These are phyloP conservation scores for Dipodomys spectabilis DNA, from an alignment of 2,113 vertebrate species.

Conservation along the genomic window DNA sequence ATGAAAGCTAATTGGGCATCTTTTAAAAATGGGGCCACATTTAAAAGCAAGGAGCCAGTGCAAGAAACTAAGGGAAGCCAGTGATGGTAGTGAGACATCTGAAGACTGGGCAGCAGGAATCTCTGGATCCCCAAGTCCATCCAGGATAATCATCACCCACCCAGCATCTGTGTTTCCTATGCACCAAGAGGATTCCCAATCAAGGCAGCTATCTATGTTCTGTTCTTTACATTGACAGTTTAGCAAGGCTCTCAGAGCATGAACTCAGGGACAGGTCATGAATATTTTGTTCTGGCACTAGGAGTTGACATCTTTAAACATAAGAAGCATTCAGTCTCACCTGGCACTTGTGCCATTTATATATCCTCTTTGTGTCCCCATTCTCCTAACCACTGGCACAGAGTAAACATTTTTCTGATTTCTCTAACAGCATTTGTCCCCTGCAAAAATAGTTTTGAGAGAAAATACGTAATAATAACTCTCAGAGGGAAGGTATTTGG, in stretches of 20 bases:
- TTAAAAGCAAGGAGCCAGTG: slow-evolving; percentile 1
- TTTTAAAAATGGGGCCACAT: background rate
- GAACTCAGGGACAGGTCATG: background rate
- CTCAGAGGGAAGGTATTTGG: slow-evolving; percentile 75
- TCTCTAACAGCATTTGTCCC: slow-evolving; percentile 43
- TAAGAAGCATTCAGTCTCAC: background rate
- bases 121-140: background rate
- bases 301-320: slow-evolving; percentile 42
- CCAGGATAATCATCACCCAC: background rate
- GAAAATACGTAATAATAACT: slow-evolving; percentile 66
- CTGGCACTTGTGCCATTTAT: background rate
- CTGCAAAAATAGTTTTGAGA: slow-evolving; percentile 60
- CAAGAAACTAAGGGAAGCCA: background rate
- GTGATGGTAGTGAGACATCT: background rate
- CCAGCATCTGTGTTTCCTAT: background rate
- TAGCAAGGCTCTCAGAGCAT: background rate
- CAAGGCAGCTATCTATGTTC: background rate
- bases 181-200: background rate
- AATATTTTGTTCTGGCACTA: background rate
- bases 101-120: background rate
- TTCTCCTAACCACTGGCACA: background rate
- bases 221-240: background rate
- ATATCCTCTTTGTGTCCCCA: background rate
- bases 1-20: background rate
- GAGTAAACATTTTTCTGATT: slow-evolving; percentile 45